Evolutionary conservation across 1,140 invertebrate species (phyloP).

Genomic region (Cephus cinctus): DNA sequence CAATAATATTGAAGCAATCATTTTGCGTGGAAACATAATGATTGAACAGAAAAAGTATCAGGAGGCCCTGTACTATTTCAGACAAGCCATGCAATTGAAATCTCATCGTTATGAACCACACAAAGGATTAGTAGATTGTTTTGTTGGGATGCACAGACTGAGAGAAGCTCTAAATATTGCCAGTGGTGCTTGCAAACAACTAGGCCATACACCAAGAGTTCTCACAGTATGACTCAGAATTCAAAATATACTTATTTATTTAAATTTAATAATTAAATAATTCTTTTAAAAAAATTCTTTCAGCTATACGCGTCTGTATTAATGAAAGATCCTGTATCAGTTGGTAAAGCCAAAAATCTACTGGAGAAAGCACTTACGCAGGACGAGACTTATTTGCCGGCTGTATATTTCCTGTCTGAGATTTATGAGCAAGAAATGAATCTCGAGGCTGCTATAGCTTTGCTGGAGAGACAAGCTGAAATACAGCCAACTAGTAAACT

Average conservation of each 20-base stretch:
- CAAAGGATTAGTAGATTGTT: constrained; percentile 72
- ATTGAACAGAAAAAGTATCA: constrained; percentile 71
- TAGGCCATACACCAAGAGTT: constrained; percentile 69
- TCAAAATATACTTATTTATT: constrained; percentile 19
- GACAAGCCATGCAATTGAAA: constrained; percentile 67
- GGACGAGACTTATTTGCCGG: constrained; percentile 66
- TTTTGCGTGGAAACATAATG: constrained; percentile 70
- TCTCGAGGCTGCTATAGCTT: constrained; percentile 59
- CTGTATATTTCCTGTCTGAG: constrained; percentile 69
- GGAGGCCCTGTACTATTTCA: constrained; percentile 70
- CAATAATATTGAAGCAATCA: constrained; percentile 67
- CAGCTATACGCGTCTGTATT: constrained; percentile 71
- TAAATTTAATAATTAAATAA: constrained; percentile 10
- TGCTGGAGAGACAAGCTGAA: constrained; percentile 64
- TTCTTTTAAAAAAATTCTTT: constrained; percentile 31
- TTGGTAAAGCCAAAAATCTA: constrained; percentile 65
- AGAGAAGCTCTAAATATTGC: constrained; percentile 71
- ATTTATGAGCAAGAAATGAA: constrained; percentile 63
- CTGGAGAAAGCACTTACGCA: constrained; percentile 69
- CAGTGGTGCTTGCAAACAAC: constrained; percentile 66
- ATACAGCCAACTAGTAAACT: constrained; percentile 64
- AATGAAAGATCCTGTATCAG: constrained; percentile 66
- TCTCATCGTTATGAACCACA: constrained; percentile 65
- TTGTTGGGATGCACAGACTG: constrained; percentile 64
- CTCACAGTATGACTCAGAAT: constrained; percentile 69